Percentiles rank a stretch among this genome's conserved stretches.
Conservation (phyloP, 2,797 vertebrate genomes). For the Pelochelys cantorii region DNA sequence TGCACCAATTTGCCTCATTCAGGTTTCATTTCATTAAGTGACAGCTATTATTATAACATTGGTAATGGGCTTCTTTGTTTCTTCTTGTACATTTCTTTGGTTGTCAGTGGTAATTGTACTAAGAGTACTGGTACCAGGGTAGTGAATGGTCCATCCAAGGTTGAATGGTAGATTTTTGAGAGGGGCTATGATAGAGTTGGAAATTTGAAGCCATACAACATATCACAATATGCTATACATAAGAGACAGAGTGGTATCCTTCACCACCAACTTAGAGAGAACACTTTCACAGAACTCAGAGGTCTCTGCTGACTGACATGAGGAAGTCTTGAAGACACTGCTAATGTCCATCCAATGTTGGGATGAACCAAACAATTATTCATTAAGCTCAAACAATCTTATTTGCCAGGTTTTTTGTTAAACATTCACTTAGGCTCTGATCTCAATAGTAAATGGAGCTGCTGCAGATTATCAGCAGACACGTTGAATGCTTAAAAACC, state of each 20-base stretch:
- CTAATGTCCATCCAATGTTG: not conserved
- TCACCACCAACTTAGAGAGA: not conserved
- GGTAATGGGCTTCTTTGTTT: not conserved
- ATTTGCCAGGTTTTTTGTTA: not conserved
- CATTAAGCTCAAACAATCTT: not conserved
- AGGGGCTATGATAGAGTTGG: not conserved
- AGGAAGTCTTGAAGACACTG: not conserved
- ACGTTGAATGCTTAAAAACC: not conserved
- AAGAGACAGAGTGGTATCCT: not conserved
- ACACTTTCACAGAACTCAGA: not conserved
- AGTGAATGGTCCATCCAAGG: not conserved
- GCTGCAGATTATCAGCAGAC: not conserved
- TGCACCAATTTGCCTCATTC: not conserved
- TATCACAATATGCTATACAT: not conserved
- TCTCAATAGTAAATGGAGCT: not conserved
- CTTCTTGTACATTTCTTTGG: not conserved
- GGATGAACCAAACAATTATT: not conserved
- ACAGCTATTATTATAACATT: not conserved
- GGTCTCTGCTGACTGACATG: not conserved
- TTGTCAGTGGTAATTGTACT: not conserved
- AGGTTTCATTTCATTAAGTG: not conserved
- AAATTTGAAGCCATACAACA: not conserved
- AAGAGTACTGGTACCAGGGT: not conserved
- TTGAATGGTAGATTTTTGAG: fast-evolving
- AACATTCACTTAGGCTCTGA: not conserved